Evolutionary conservation across 2,888 invertebrate genomes (phyloP).

Genomic region (Ophioninae sp.): DNA sequence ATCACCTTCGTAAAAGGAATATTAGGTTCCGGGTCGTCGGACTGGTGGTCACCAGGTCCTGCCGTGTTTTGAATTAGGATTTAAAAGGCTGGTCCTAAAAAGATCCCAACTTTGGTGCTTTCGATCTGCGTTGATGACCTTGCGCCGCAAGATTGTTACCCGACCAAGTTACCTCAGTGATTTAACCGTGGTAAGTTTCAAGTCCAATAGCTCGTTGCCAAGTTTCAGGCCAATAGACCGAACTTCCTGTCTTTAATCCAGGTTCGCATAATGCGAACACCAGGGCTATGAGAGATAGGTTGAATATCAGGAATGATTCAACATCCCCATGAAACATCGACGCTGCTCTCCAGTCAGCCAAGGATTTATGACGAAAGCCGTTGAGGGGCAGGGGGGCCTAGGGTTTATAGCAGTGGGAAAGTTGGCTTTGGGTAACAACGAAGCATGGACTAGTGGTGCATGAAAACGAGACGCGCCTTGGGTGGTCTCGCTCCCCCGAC

Average conservation of each 20-base stretch:
- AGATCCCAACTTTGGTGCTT: too few species aligned
- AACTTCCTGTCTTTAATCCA: not conserved
- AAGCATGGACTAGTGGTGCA: slow-evolving; percentile 35
- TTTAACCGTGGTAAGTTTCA: too few species aligned
- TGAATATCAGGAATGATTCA: slow-evolving; percentile 43
- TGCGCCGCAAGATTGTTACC: too few species aligned
- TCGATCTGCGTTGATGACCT: too few species aligned
- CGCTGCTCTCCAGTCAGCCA: slow-evolving; percentile 28
- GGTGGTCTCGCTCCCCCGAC: slow-evolving; percentile 40
- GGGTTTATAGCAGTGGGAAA: slow-evolving; percentile 18
- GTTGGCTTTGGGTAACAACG: slow-evolving; percentile 44
- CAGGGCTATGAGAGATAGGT: slow-evolving; percentile 36
- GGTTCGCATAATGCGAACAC: slow-evolving; percentile 47
- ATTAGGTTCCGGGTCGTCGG: slow-evolving; percentile 30
- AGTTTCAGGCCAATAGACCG: not conserved
- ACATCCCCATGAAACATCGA: slow-evolving; percentile 35
- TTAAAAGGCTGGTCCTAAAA: too few species aligned
- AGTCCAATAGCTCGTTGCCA: not conserved
- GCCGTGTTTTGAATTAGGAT: too few species aligned
- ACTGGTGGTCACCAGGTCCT: not conserved
- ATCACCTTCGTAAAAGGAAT: slow-evolving; percentile 31
- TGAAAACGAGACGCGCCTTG: slow-evolving; percentile 40
- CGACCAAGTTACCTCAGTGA: too few species aligned
- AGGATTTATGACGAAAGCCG: slow-evolving; percentile 56
- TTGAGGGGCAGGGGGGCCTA: too few species aligned